phyloP scores from a whole-genome alignment of 2,888 invertebrate genomes.

The Phania funesta region DNA sequence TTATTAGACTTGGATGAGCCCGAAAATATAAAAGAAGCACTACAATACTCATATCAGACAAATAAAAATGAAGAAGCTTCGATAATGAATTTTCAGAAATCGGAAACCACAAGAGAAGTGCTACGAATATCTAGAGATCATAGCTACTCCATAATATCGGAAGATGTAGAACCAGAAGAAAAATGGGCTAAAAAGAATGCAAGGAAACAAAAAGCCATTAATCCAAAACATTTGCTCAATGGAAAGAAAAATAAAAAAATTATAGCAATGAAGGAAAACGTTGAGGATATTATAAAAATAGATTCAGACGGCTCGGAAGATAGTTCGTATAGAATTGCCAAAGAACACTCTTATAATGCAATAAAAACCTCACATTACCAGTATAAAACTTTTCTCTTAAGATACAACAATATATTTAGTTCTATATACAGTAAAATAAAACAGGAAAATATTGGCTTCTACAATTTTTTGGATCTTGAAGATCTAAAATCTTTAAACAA shows the following conservation, averaged over 20 bases:
- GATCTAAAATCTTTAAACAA: background rate
- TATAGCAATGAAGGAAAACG: background rate
- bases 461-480: background rate
- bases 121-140: too few relatives aligned
- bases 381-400: background rate
- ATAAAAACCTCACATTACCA: background rate
- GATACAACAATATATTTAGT: conserved; percentile 6
- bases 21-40: too few relatives aligned
- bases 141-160: background rate
- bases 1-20: too few relatives aligned
- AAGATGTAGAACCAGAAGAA: background rate
- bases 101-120: too few relatives aligned
- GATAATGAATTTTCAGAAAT: background rate
- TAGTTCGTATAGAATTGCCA: background rate
- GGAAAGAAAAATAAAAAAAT: conserved; percentile 1
- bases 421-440: background rate
- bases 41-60: background rate
- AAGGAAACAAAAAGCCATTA: too few relatives aligned
- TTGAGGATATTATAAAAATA: background rate
- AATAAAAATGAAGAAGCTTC: background rate
- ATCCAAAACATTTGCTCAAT: background rate
- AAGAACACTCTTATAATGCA: background rate
- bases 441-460: background rate
- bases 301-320: background rate
- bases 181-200: background rate